These are phyloP conservation scores for Sebastes hopkinsi DNA, from an alignment of 2,797 vertebrate genomes.

Conservation along the genomic window DNA sequence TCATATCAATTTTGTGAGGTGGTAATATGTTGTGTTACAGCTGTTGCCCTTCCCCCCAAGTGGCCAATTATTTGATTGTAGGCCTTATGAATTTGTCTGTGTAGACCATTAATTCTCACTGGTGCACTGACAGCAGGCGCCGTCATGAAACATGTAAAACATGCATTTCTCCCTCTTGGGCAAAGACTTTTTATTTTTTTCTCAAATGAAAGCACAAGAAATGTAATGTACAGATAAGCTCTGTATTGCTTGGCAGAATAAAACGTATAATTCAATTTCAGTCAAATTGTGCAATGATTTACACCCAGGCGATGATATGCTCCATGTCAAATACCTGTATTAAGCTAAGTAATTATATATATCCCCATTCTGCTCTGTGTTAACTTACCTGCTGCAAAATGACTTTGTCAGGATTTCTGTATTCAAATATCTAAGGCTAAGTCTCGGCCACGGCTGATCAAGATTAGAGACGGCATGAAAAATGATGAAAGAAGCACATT, in stretches of 20 bases:
- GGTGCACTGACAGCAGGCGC: background rate
- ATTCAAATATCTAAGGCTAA: background rate
- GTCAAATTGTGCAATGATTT: background rate
- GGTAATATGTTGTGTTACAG: background rate
- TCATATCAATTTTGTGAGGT: too few relatives aligned
- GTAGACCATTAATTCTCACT: background rate
- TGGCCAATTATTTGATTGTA: background rate
- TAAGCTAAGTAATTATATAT: background rate
- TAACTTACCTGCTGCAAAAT: background rate
- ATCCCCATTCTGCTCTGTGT: background rate
- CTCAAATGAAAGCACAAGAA: background rate
- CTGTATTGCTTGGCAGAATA: background rate
- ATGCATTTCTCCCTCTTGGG: background rate
- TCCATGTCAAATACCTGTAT: background rate
- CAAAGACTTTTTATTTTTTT: background rate
- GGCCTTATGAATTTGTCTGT: background rate
- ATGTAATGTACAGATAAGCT: background rate
- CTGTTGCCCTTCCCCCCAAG: background rate
- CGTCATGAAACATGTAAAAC: background rate
- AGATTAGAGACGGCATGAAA: slow-evolving; percentile 7
- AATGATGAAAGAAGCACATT: slow-evolving; percentile 11
- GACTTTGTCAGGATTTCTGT: slow-evolving; percentile 5
- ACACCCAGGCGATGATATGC: background rate
- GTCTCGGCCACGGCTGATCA: background rate
- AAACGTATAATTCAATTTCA: background rate